Percentiles rank a stretch among this genome's conserved stretches.
Evolutionary conservation across 2,113 vertebrate genomes (phyloP).

Genomic region (Alethe diademata): DNA sequence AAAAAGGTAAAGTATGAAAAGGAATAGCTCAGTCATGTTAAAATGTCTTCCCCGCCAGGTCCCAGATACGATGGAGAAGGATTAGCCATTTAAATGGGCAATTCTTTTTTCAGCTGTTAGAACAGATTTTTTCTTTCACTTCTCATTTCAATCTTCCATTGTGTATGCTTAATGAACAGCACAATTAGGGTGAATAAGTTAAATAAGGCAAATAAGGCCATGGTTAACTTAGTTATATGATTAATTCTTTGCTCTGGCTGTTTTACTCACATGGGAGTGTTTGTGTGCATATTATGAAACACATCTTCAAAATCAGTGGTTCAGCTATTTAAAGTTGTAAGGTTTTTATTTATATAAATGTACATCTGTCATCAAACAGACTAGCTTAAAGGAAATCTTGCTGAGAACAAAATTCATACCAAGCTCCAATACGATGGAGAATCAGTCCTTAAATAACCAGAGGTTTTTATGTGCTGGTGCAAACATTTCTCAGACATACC

Average conservation of each 20-base stretch:
- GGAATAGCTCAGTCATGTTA: neutral
- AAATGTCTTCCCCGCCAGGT: neutral
- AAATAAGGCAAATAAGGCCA: slow-evolving; percentile 11
- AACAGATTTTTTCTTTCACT: neutral
- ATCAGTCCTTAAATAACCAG: neutral
- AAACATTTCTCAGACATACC: neutral
- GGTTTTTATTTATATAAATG: slow-evolving; percentile 2
- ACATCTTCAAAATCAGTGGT: neutral
- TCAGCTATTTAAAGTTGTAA: neutral
- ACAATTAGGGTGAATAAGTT: slow-evolving; percentile 8
- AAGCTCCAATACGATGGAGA: neutral
- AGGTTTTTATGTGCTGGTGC: neutral
- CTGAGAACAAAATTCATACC: neutral
- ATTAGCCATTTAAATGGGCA: neutral
- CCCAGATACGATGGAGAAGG: neutral
- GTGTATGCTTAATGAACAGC: neutral
- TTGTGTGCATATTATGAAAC: neutral
- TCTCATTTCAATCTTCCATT: neutral
- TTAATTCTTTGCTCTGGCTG: neutral
- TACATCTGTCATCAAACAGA: neutral
- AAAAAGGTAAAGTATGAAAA: neutral
- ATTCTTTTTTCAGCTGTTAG: neutral
- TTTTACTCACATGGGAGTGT: neutral
- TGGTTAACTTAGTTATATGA: neutral
- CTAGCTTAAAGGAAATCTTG: neutral